Conservation (phyloP, 2,888 invertebrate genomes). For the Caenorhabditis sp. region DNA sequence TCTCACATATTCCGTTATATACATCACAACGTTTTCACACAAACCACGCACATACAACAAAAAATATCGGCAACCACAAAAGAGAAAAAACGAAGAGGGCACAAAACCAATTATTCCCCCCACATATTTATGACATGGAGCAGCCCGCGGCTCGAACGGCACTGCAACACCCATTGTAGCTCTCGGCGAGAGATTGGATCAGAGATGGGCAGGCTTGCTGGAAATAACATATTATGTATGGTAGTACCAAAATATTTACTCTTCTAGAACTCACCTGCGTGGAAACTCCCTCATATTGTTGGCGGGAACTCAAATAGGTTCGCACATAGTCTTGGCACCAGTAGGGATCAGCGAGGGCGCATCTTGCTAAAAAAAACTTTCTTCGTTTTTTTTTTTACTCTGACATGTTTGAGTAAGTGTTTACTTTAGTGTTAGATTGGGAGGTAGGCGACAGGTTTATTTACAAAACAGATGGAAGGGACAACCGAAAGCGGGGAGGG, state of each 20-base stretch:
- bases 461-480: conserved; percentile 59
- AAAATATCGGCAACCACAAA: conserved; percentile 33
- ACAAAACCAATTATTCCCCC: conserved; percentile 42
- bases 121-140: conserved; percentile 55
- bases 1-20: conserved; percentile 52
- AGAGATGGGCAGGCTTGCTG: conserved; percentile 68
- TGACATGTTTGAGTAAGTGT: conserved; percentile 54
- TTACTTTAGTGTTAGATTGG: conserved; percentile 48
- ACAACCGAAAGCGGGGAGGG: conserved; percentile 26
- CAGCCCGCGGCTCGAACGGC: conserved; percentile 73
- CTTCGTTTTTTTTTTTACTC: conserved; percentile 19
- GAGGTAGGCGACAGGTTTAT: conserved; percentile 51
- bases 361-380: conserved; percentile 59
- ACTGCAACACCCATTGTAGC: conserved; percentile 74
- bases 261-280: conserved; percentile 47
- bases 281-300: conserved; percentile 51
- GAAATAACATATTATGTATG: conserved; percentile 9
- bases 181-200: conserved; percentile 64
- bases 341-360: conserved; percentile 69
- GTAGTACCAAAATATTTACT: not conserved
- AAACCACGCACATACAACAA: conserved; percentile 18
- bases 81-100: conserved; percentile 11
- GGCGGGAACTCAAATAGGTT: conserved; percentile 61
- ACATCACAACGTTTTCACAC: conserved; percentile 51
- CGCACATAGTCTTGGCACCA: conserved; percentile 73